Evolutionary conservation across 2,888 invertebrate genomes (phyloP), one percentile per base, ranked within the genome.

Genomic region (Xanthia togata): DNA sequence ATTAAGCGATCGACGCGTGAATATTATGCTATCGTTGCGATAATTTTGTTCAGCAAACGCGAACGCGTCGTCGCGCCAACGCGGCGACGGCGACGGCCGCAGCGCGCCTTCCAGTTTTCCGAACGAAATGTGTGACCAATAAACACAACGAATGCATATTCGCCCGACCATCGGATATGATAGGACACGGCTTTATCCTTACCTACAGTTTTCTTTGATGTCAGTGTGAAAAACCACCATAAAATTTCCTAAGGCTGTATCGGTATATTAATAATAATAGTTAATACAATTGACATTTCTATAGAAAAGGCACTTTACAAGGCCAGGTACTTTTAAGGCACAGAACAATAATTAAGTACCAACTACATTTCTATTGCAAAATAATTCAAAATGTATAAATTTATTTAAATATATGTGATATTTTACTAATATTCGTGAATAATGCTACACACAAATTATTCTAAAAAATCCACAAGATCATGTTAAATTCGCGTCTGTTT

Each of bases 261-360:
- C 68, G 73, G 68, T 73, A 67, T 57, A 60, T 50, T 50, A 65
- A 35, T 76, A 35, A 6, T 77, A n/a, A 76, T 78, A 72, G 14
- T 44, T 44, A 86, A 83, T 86, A 78, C 78, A 87, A 86, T 88
- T 90, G 88, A 88, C 87, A 83, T 81, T 76, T 73, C 69, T 67
- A 71, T 83, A 79, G 71, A 80, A 78, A 92, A 93, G 93, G 93
- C 93, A 93, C 93, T 87, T 85, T 69, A 70, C 38, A 81, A 92
- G 92, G 93, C 92, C 92, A 90, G 89, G 88, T 90, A 91, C 89
- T 84, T 76, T 64, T 91, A 93, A 93, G 93, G 93, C 93, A 93
- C 93, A 88, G 87, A 87, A 87, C 81, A 78, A 79, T 84, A 77
- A 71, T 80, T 84, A 83, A 86, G 82, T 87, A 87, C 81, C 77